Percentiles rank a stretch among this genome's conserved stretches.
Conservation (phyloP, 2,888 invertebrate genomes). For the Pharmacophagus antenor region DNA sequence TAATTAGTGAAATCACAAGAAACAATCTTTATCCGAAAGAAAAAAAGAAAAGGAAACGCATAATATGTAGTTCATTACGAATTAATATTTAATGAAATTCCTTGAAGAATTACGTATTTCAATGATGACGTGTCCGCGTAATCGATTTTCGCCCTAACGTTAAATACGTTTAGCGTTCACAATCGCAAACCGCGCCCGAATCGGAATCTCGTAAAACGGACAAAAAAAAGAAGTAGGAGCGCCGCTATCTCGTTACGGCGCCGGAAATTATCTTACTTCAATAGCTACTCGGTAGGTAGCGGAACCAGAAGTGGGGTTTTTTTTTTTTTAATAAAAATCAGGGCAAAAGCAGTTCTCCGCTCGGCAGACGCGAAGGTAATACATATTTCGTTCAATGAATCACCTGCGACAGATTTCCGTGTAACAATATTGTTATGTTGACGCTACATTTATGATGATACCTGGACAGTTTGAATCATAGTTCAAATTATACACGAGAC, state of each 20-base stretch:
- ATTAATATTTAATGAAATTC: conserved; percentile 7
- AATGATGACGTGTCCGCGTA: conserved; percentile 1
- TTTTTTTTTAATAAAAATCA: conserved; percentile 4
- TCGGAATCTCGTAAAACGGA: conserved; percentile 19
- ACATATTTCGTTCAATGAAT: neutral
- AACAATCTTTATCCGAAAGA: too few relatives aligned
- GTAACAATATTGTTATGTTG: too few relatives aligned
- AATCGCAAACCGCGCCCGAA: conserved; percentile 1
- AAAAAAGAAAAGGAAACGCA: neutral
- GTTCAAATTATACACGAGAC: too few relatives aligned
- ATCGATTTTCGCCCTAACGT: conserved; percentile 1
- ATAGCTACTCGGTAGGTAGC: conserved; percentile 11
- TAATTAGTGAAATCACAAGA: too few relatives aligned
- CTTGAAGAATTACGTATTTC: neutral
- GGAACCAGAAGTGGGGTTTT: neutral
- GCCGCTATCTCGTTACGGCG: conserved; percentile 37
- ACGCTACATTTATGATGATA: too few relatives aligned
- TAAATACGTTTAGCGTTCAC: neutral
- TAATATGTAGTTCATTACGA: neutral
- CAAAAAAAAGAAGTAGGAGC: conserved; percentile 31
- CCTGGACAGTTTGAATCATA: too few relatives aligned
- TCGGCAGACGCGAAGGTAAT: neutral
- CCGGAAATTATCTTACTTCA: conserved; percentile 38
- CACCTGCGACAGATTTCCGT: neutral
- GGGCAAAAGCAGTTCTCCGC: neutral